A percentile compares a stretch with the other conserved stretches of the same genome.
phyloP scores from a whole-genome alignment of 2,113 vertebrate genomes.

The Heliornis fulica region DNA sequence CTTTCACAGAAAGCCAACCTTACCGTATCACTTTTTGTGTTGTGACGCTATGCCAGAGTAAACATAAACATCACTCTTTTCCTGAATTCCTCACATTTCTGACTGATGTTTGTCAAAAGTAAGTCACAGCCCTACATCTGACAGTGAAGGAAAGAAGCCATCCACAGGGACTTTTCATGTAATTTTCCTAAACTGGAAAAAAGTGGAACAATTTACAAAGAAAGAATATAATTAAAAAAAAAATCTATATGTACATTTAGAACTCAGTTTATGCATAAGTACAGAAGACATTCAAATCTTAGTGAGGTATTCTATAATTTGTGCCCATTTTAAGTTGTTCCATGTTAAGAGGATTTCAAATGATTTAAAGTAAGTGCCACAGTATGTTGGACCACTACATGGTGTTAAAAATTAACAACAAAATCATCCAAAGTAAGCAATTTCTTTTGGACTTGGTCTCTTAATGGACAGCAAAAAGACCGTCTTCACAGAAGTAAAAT shows the following conservation, averaged over 20 bases:
- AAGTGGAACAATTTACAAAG: not conserved
- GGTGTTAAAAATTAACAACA: not conserved
- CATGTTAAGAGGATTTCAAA: not conserved
- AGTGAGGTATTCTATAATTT: not conserved
- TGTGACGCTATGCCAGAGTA: not conserved
- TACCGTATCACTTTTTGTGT: not conserved
- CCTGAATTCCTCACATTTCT: not conserved
- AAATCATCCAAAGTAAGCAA: not conserved
- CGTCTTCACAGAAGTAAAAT: not conserved
- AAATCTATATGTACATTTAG: not conserved
- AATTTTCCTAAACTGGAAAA: not conserved
- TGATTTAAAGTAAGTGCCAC: not conserved
- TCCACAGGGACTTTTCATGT: not conserved
- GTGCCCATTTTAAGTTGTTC: not conserved
- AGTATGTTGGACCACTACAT: not conserved
- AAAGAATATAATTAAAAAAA: no score
- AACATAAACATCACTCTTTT: not conserved
- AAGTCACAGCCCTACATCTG: not conserved
- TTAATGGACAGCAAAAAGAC: not conserved
- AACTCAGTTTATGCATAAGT: not conserved
- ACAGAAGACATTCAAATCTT: not conserved
- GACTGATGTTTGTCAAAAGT: not conserved
- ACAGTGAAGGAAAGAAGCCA: no score
- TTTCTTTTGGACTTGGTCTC: not conserved
- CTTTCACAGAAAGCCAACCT: not conserved